Conservation (phyloP, 2,113 vertebrate species). For the Thomomys bottae region DNA sequence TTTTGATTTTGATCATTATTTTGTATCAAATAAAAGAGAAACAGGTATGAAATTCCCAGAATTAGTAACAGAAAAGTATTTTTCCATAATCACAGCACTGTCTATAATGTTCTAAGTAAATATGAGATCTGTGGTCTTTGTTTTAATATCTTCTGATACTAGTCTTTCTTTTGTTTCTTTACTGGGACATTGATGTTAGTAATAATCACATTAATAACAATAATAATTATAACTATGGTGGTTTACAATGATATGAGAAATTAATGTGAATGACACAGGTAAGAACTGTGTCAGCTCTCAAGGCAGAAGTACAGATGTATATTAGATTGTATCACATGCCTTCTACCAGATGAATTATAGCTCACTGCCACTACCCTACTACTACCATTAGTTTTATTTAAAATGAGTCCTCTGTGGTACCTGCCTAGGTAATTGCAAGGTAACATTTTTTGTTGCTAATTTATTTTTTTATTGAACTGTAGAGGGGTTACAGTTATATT, state of each 20-base stretch:
- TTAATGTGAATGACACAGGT: constrained; percentile 49
- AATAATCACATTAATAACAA: not conserved
- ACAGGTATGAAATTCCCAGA: too few species aligned
- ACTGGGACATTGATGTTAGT: constrained; percentile 36
- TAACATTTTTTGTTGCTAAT: too few species aligned
- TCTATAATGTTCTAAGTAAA: constrained; percentile 12
- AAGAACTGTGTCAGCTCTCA: constrained; percentile 27
- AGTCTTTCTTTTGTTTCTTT: constrained; percentile 47
- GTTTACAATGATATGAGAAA: constrained; percentile 53
- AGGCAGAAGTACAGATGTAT: constrained; percentile 45
- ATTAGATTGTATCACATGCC: constrained; percentile 29
- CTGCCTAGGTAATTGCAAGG: constrained; percentile 20
- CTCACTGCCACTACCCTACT: not conserved
- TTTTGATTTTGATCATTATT: not conserved
- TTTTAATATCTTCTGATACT: constrained; percentile 45
- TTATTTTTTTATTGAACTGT: too few species aligned
- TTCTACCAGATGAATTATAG: not conserved
- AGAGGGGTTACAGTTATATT: too few species aligned
- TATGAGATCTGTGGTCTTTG: not conserved
- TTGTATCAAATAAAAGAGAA: not conserved
- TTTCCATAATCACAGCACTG: constrained; percentile 43
- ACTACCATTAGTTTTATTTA: constrained; percentile 41
- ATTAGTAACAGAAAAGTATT: not conserved
- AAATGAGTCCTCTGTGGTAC: constrained; percentile 22
- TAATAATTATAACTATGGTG: constrained; percentile 12